Percentiles rank a stretch among this genome's conserved stretches.
These are phyloP conservation scores for Tenthredo amoena DNA, from an alignment of 2,888 invertebrate genomes.

Conservation along the genomic window DNA sequence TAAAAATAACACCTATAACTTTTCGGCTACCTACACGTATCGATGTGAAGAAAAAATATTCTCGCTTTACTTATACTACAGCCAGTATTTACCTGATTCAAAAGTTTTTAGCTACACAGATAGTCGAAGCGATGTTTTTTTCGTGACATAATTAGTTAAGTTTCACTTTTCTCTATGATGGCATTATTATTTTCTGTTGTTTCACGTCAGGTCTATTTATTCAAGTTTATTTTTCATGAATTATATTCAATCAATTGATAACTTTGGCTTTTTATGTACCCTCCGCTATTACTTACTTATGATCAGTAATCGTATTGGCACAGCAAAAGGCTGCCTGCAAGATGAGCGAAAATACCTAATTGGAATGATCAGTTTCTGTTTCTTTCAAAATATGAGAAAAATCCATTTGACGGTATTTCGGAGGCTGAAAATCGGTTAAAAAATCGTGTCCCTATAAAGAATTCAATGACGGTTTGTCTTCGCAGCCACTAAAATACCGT, in stretches of 20 bases:
- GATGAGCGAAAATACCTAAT: background rate
- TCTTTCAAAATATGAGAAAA: too few relatives aligned
- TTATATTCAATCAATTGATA: background rate
- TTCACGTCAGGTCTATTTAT: background rate
- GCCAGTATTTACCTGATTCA: background rate
- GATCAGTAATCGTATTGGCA: background rate
- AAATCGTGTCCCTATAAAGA: background rate
- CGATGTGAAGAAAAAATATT: background rate
- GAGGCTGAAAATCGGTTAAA: background rate
- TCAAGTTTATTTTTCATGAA: background rate
- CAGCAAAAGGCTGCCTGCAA: background rate
- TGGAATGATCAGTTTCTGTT: background rate
- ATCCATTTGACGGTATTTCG: background rate
- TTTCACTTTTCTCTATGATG: background rate
- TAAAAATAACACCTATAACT: constrained; percentile 24
- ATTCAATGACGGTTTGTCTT: background rate
- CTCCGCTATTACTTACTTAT: background rate
- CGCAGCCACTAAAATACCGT: background rate
- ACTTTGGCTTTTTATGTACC: background rate
- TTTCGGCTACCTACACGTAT: background rate
- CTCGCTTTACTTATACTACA: background rate
- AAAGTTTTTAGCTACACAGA: background rate
- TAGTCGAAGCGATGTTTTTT: background rate
- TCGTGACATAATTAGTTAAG: background rate
- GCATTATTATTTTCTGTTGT: background rate